Evolutionary conservation across 2,113 vertebrate species (phyloP).

Genomic region (Origma solitaria): DNA sequence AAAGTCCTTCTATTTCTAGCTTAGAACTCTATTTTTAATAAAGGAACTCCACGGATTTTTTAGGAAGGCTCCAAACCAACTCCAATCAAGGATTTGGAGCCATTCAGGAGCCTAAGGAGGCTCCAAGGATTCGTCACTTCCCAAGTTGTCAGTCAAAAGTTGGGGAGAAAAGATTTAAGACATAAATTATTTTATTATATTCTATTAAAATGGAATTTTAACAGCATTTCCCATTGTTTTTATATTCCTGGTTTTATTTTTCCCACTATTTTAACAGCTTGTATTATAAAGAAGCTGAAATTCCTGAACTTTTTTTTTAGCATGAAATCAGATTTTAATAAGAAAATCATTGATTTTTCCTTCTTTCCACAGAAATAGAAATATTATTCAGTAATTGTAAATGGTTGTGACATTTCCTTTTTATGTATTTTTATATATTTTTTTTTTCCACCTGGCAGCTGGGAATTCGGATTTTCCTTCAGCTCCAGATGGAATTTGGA

Average conservation of each 20-base stretch:
- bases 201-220: neutral
- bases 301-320: neutral
- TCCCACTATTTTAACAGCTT: neutral
- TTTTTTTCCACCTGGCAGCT: neutral
- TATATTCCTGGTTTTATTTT: neutral
- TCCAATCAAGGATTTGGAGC: too few relatives aligned
- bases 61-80: neutral
- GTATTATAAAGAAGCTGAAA: neutral
- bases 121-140: fast-evolving
- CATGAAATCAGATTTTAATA: neutral
- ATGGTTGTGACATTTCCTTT: neutral
- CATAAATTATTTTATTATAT: neutral
- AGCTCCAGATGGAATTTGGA: neutral
- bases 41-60: neutral
- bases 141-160: neutral
- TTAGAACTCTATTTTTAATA: neutral
- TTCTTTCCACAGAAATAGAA: neutral
- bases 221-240: neutral
- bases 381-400: neutral
- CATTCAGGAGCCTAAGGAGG: neutral
- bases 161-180: too few relatives aligned
- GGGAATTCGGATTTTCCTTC: neutral
- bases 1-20: fast-evolving
- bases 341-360: neutral
- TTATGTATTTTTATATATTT: too few relatives aligned